Base-by-base conservation (phyloP, 2,888 invertebrate genomes). In the Diadromus collaris region DNA sequence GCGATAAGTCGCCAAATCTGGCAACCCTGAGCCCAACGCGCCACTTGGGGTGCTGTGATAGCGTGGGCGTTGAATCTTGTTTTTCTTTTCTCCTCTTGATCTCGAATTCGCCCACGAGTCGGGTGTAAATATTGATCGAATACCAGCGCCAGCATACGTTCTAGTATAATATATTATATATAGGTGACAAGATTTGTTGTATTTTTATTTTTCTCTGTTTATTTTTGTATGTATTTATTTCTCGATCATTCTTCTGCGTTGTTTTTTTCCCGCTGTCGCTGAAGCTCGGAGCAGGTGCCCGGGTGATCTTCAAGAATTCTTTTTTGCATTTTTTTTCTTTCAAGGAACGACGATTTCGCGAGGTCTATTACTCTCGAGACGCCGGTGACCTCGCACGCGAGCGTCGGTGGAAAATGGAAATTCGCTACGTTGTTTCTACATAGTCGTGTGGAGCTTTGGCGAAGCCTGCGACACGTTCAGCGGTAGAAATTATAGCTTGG, bases 61-160 rank as follows among this genome's bases (percentile, higher is more conserved):
- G 71, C 68, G 74, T 74, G 63, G 70, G 78, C 67, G 78, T 34
- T 54, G 51, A 29, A 79, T 46, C 71, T 68, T 63, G 32, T 19
- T 32, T 61, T 54, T 16, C 68, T 48, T 41, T 65, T 69, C 41
- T 6, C 44, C 41, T 44, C 34, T 41, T 46, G 58, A 67, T 63
- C 51, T 41, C 61, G 24, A 46, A 44, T 82, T 81, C 85, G 80
- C 86, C 86, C 81, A 86, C 86, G 82, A 21, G 48, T 65, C 58
- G 70, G 83, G 82, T 80, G 84, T 85, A 85, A 86, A 86, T 85
- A 85, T 85, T 85, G 85, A 81, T 85, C 84, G 82, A 86, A 85
- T 85, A 85, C 85, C 85, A 84, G 81, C 84, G 82, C 65, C 65
- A 58, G 68, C 58, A 34, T 56, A 46, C 51, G 72, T 63, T 76